Conservation (phyloP, 1,140 invertebrate genomes). For the Aphelenchoides fujianensis region DNA sequence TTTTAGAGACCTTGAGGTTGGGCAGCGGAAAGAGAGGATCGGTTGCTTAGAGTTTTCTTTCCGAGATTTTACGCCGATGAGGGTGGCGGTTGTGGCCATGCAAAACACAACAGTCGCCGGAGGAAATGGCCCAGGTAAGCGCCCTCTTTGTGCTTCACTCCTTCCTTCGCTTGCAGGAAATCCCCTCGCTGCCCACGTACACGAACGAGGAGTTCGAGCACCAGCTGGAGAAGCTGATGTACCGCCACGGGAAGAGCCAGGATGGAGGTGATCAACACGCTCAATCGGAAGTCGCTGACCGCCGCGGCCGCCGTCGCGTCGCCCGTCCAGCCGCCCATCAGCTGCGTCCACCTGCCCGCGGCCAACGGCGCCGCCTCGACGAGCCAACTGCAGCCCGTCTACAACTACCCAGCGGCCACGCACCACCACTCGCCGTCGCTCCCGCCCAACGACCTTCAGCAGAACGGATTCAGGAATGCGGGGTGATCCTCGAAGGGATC, state of each 20-base stretch:
- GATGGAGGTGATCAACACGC: conserved; percentile 27
- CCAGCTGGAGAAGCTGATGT: conserved; percentile 30
- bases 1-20: conserved; percentile 44
- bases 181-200: conserved; percentile 12
- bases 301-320: conserved; percentile 9
- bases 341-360: not conserved
- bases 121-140: conserved; percentile 3
- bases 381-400: not conserved
- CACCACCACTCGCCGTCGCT: not conserved
- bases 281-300: conserved; percentile 9
- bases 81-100: conserved; percentile 51
- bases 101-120: conserved; percentile 25
- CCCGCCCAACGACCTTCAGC: not conserved
- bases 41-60: not conserved
- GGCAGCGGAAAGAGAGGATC: too few species aligned
- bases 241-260: conserved; percentile 29
- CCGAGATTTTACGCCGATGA: conserved; percentile 40
- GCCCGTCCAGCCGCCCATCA: conserved; percentile 15
- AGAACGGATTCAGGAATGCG: not conserved
- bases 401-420: not conserved
- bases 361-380: not conserved
- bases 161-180: conserved; percentile 23
- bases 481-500: not conserved
- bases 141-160: not conserved
- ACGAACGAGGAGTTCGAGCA: conserved; percentile 26